These are phyloP conservation scores for Oreochromis aureus DNA, from an alignment of 2,113 vertebrate genomes.

Conservation along the genomic window DNA sequence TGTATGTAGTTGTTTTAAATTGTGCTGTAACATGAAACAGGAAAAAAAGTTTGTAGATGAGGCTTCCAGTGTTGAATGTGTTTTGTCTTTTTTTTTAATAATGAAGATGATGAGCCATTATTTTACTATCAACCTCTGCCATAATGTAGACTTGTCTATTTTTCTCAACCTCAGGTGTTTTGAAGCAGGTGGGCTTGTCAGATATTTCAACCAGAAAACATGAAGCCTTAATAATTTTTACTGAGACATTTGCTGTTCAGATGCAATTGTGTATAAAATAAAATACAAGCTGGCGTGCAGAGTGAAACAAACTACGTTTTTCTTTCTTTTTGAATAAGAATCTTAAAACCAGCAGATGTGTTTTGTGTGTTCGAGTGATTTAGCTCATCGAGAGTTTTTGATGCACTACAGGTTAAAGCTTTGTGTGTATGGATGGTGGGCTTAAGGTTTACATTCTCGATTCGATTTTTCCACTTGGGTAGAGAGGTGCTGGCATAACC, in stretches of 20 bases:
- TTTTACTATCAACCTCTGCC: background rate
- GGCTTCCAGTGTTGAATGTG: background rate
- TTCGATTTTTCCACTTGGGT: slow-evolving; percentile 47
- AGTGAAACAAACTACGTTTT: background rate
- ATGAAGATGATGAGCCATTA: background rate
- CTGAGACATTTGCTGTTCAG: background rate
- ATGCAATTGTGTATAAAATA: slow-evolving; percentile 30
- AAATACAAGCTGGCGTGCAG: slow-evolving; percentile 4
- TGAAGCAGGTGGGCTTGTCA: background rate
- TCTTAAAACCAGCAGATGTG: background rate
- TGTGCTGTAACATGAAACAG: background rate
- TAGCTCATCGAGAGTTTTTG: slow-evolving; percentile 7
- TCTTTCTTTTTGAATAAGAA: background rate
- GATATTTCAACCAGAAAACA: background rate
- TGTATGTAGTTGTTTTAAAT: background rate
- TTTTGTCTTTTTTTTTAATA: background rate
- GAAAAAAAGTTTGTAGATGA: background rate
- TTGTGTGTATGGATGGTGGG: slow-evolving; percentile 18
- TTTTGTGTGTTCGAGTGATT: background rate
- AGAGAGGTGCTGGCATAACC: slow-evolving; percentile 39
- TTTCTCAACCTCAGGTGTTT: background rate
- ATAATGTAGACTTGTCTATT: background rate
- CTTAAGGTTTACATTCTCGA: slow-evolving; percentile 36
- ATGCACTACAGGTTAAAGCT: slow-evolving; percentile 33
- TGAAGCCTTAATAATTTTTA: background rate